phyloP scores from a whole-genome alignment of 30 jellyfish, hydroid and myxozoan genomes.

The Sanderia malayensis region DNA sequence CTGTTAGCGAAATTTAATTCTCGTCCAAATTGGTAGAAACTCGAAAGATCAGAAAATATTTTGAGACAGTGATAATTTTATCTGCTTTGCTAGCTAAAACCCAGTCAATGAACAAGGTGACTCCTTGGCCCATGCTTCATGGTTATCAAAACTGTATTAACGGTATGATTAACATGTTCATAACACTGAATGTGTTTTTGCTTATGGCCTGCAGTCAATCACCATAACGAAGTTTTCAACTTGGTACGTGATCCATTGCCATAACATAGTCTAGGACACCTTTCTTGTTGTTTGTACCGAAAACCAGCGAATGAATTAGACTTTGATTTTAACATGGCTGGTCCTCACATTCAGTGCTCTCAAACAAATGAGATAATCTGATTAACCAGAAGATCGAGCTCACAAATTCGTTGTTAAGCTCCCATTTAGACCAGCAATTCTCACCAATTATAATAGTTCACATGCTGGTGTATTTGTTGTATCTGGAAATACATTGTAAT shows the following conservation, averaged over 20 bases:
- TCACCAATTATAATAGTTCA: constrained; percentile 17
- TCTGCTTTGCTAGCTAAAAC: neutral
- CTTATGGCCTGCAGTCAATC: neutral
- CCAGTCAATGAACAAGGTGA: neutral
- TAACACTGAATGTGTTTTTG: neutral
- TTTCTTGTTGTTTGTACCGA: constrained; percentile 29
- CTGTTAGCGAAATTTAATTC: neutral
- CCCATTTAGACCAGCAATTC: too few species aligned
- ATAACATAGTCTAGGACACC: neutral
- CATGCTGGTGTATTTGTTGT: constrained; percentile 5
- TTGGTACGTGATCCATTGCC: neutral
- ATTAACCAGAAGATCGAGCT: too few species aligned
- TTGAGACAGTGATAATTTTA: neutral
- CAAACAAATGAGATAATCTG: constrained; percentile 59
- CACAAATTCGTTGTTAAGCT: too few species aligned
- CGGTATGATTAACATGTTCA: neutral
- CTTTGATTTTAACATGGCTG: constrained; percentile 26
- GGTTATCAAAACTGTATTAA: too few species aligned
- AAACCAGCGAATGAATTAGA: constrained; percentile 42
- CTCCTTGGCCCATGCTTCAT: too few species aligned
- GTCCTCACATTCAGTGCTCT: constrained; percentile 30
- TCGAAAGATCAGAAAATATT: neutral
- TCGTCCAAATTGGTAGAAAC: neutral
- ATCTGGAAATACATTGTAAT: neutral
- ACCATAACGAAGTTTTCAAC: neutral